Evolutionary conservation across 1,140 invertebrate genomes (phyloP).

Genomic region (Whitmania pigra): DNA sequence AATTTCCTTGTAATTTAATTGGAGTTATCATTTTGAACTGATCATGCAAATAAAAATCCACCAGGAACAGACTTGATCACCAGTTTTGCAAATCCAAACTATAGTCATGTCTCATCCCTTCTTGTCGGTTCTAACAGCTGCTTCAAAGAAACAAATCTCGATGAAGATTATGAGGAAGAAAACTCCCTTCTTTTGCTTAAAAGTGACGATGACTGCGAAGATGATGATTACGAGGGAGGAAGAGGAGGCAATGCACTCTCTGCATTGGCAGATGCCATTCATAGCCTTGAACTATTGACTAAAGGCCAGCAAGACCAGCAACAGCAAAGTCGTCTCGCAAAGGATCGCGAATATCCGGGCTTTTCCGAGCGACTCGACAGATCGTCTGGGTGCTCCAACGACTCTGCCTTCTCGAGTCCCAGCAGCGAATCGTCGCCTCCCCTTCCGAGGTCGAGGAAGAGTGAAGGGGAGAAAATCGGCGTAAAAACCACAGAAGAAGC

Average conservation of each 20-base stretch:
- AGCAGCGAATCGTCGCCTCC: constrained; percentile 8
- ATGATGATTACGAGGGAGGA: background rate
- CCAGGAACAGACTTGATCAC: constrained; percentile 10
- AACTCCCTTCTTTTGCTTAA: background rate
- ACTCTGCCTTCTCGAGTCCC: constrained; percentile 18
- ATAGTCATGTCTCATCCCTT: background rate
- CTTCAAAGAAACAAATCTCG: background rate
- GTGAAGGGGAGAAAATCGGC: no score
- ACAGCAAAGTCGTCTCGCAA: background rate
- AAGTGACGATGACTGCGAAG: constrained; percentile 5
- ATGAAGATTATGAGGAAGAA: constrained; percentile 3
- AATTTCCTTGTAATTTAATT: no score
- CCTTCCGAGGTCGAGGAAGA: background rate
- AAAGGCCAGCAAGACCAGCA: constrained; percentile 8
- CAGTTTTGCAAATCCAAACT: constrained; percentile 18
- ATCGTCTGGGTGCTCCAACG: background rate
- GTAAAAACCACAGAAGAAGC: no score
- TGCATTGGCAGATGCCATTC: constrained; percentile 11
- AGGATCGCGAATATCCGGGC: background rate
- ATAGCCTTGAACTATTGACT: constrained; percentile 3
- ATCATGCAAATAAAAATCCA: no score
- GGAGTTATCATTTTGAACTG: no score
- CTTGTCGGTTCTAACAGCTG: background rate
- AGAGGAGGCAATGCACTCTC: background rate
- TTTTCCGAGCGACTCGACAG: background rate